A percentile compares a stretch with the other conserved stretches of the same genome.
Evolutionary conservation across 2,888 invertebrate species (phyloP).

Genomic region (Iphiclides podalirius): DNA sequence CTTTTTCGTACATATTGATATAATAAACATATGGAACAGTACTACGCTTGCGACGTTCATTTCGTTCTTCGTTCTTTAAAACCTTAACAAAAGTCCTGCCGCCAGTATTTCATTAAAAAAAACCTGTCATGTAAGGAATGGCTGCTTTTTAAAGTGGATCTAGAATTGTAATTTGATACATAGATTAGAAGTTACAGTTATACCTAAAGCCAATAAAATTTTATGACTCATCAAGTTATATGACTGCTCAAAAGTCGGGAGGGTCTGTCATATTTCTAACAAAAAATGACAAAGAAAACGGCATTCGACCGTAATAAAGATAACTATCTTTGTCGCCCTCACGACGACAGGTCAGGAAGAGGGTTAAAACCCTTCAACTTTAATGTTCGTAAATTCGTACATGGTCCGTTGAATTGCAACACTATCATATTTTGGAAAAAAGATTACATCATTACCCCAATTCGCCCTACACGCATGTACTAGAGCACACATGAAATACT

Average conservation of each 20-base stretch:
- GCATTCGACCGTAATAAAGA: slow-evolving; percentile 19
- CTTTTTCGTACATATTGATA: no score
- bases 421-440: slow-evolving; percentile 13
- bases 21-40: no score
- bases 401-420: not conserved
- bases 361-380: slow-evolving; percentile 22
- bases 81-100: no score
- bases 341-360: slow-evolving; percentile 16
- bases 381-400: slow-evolving; percentile 19
- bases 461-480: not conserved
- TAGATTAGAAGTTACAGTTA: no score
- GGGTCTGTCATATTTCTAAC: not conserved
- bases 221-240: slow-evolving; percentile 10
- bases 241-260: slow-evolving; percentile 2
- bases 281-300: slow-evolving; percentile 17
- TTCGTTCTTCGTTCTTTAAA: no score
- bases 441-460: not conserved
- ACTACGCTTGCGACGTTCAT: no score
- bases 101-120: no score
- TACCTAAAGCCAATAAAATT: no score
- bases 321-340: slow-evolving; percentile 22
- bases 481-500: no score
- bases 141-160: no score
- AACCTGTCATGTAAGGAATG: no score
- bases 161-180: no score